Conservation (phyloP, 2,888 invertebrate genomes). For the Drosophila histrio region DNA sequence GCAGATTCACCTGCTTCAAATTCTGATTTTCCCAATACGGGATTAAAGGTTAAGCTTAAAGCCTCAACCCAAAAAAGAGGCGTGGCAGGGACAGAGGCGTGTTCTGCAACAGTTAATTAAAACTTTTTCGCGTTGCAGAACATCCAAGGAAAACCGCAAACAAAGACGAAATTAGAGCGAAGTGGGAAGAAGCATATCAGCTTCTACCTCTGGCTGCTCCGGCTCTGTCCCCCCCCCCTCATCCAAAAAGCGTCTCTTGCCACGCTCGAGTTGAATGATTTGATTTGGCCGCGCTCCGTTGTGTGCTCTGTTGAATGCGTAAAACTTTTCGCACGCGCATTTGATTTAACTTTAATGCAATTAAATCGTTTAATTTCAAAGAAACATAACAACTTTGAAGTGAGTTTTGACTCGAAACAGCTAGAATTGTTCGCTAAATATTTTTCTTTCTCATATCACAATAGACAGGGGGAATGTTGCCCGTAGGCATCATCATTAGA, state of each 20-base stretch:
- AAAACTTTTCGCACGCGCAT: slow-evolving; percentile 71
- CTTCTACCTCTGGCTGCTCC: background rate
- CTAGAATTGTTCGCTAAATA: slow-evolving; percentile 16
- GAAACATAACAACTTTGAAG: slow-evolving; percentile 46
- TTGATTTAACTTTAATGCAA: slow-evolving; percentile 78
- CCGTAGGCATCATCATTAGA: background rate
- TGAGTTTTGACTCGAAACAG: background rate
- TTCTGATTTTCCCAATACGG: slow-evolving; percentile 18
- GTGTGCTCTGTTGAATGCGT: slow-evolving; percentile 66
- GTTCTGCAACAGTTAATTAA: slow-evolving; percentile 75
- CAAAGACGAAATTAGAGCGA: slow-evolving; percentile 71
- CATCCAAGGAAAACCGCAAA: slow-evolving; percentile 71
- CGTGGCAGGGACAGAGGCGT: slow-evolving; percentile 24
- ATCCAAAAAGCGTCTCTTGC: slow-evolving; percentile 17
- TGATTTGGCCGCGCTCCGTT: slow-evolving; percentile 51
- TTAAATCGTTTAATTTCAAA: slow-evolving; percentile 78
- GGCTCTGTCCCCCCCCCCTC: background rate
- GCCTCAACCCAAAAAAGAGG: background rate
- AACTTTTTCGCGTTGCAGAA: slow-evolving; percentile 67
- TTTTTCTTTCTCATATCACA: slow-evolving; percentile 11
- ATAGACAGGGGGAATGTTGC: background rate
- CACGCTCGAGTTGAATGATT: slow-evolving; percentile 73
- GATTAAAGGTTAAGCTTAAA: slow-evolving; percentile 47
- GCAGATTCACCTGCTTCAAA: slow-evolving; percentile 1
- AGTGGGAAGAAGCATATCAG: slow-evolving; percentile 18